These are phyloP conservation scores for Nomada goodeniana DNA, from an alignment of 2,888 invertebrate species.

Conservation along the genomic window DNA sequence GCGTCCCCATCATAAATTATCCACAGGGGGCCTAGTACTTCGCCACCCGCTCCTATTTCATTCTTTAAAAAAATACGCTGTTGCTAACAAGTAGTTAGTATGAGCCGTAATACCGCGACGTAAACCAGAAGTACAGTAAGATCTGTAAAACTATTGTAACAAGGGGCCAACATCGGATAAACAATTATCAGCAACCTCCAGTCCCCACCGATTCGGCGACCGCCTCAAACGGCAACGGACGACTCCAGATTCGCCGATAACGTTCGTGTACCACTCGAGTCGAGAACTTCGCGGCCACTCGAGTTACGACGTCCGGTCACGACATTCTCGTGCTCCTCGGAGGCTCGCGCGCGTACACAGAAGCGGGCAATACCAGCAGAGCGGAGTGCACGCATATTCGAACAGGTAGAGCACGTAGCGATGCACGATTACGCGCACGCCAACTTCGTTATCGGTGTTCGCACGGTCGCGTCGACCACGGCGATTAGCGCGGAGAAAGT, in stretches of 20 bases:
- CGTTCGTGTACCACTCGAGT: conserved; percentile 55
- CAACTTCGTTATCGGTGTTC: conserved; percentile 65
- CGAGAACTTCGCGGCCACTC: conserved; percentile 54
- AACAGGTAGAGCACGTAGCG: conserved; percentile 26
- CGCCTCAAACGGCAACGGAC: conserved; percentile 60
- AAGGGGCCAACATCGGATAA: too few species aligned
- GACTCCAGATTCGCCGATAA: conserved; percentile 55
- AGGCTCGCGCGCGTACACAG: background rate
- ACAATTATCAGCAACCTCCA: too few species aligned
- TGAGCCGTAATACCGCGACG: too few species aligned
- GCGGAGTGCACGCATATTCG: conserved; percentile 50
- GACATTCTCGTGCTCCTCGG: conserved; percentile 49
- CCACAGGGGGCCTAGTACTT: too few species aligned
- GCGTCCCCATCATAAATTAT: too few species aligned
- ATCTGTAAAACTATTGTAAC: too few species aligned
- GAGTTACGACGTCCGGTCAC: conserved; percentile 62
- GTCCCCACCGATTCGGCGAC: too few species aligned
- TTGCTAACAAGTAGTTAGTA: too few species aligned
- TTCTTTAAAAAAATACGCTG: too few species aligned
- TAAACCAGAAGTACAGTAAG: too few species aligned
- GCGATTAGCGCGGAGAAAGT: conserved; percentile 59
- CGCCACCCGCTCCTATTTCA: too few species aligned
- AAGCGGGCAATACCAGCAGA: background rate
- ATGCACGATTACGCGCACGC: conserved; percentile 63
- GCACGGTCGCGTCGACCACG: conserved; percentile 34